Evolutionary conservation across 2,888 invertebrate genomes (phyloP), one percentile per base, ranked within the genome.

Genomic region (Andrena haemorrhoa): DNA sequence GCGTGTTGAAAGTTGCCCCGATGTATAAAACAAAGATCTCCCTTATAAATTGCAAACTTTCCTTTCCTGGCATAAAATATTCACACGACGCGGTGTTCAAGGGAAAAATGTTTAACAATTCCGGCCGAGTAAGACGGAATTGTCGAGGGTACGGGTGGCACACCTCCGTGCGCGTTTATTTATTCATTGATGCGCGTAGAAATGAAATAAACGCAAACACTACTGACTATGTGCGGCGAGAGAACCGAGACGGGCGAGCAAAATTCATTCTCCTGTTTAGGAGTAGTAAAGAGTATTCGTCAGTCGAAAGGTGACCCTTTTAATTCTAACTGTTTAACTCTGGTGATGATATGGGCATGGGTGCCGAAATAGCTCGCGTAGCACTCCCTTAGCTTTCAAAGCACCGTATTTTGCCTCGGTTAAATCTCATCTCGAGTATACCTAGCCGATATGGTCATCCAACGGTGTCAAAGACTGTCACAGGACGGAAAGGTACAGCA

Each of bases 11-110:
- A 51, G n/a, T 75, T 51, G 2, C 20, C 47, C 12, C 23, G 31
- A 26, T 33, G 12, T 33, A 56, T 29, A 60, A 63, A 26, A 12
- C 53, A 72, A 61, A 76, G 75, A 75, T 75, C 70, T 61, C 70
- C 20, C 56, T 23, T 26, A 23, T 26, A 56, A 56, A 56, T 10
- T 56, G 23, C 56, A 26, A 56, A 23, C 56, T 23, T 23, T 23
- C 23, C 26, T 41, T 41, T 41, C 41, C 41, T 4, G 41, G 12
- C 1, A 5, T 41, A 41, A 41, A 41, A 41, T 41, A 41, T 41
- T 41, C 41, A 41, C 41, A 1, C 41, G 41, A 4, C 41, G 41
- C 16, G 41, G 41, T 41, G 41, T 41, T 41, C 41, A 1, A 12
- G 41, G 41, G 41, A 16, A 5, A 16, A 41, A 41, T 41, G 41